These are phyloP conservation scores for Cecropterus lyciades DNA, from an alignment of 1,140 invertebrate species.

Conservation along the genomic window DNA sequence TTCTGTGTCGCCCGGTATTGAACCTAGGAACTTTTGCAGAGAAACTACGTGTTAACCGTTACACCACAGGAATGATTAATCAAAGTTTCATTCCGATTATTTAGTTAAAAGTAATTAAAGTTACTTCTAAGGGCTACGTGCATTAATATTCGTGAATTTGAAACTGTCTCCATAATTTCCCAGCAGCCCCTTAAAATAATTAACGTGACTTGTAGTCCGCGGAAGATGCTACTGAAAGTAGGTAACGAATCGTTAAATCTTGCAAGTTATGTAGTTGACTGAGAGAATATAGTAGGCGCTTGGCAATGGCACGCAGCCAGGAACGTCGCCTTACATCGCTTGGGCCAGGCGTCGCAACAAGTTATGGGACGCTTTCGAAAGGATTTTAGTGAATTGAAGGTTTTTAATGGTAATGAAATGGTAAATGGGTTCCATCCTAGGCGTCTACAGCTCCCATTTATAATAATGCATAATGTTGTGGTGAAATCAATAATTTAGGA, in stretches of 20 bases:
- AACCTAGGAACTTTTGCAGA: too few species aligned
- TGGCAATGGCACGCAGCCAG: conserved; percentile 46
- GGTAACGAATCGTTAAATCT: conserved; percentile 35
- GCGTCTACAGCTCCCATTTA: too few species aligned
- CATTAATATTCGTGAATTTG: background rate
- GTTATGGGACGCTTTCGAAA: conserved; percentile 45
- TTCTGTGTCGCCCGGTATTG: too few species aligned
- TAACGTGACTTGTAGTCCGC: background rate
- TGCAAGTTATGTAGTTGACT: conserved; percentile 40
- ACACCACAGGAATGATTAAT: too few species aligned
- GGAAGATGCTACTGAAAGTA: background rate
- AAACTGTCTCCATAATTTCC: too few species aligned
- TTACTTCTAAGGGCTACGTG: background rate
- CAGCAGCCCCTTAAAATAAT: background rate
- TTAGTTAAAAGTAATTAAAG: too few species aligned
- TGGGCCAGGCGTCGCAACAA: conserved; percentile 54
- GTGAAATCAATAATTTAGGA: too few species aligned
- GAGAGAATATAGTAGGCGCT: conserved; percentile 45
- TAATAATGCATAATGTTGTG: too few species aligned
- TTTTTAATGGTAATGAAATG: background rate
- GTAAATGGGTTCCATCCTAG: too few species aligned
- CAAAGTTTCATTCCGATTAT: too few species aligned
- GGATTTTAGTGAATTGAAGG: background rate
- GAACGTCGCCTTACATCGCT: conserved; percentile 48
- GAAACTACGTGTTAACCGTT: too few species aligned